phyloP scores from a whole-genome alignment of 2,888 invertebrate genomes.

The Onchidella celtica region DNA sequence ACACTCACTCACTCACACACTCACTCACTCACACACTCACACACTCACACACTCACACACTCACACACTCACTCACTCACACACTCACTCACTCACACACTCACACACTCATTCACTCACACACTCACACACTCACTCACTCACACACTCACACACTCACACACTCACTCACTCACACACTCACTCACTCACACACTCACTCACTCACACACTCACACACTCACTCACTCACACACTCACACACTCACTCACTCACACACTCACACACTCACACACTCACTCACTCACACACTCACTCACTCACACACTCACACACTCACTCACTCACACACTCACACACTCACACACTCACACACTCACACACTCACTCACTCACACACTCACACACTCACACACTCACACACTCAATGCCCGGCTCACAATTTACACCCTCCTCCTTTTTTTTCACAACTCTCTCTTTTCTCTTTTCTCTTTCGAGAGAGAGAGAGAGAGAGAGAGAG shows the following conservation, averaged over 20 bases:
- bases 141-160: neutral
- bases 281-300: neutral
- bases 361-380: neutral
- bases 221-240: neutral
- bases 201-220: neutral
- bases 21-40: too few relatives aligned
- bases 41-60: too few relatives aligned
- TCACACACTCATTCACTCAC: too few relatives aligned
- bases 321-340: neutral
- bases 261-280: neutral
- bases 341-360: neutral
- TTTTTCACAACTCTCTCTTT: too few relatives aligned
- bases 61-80: neutral
- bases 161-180: neutral
- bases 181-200: neutral
- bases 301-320: too few relatives aligned
- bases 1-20: too few relatives aligned
- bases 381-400: too few relatives aligned
- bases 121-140: too few relatives aligned
- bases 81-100: neutral
- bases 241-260: neutral
- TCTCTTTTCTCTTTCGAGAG: too few relatives aligned
- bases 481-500: neutral
- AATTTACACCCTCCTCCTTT: too few relatives aligned
- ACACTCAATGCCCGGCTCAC: too few relatives aligned